Percentiles rank a stretch among this genome's conserved stretches.
phyloP scores from a whole-genome alignment of 2,797 vertebrate genomes.

The Rhabdophis nuchalis region DNA sequence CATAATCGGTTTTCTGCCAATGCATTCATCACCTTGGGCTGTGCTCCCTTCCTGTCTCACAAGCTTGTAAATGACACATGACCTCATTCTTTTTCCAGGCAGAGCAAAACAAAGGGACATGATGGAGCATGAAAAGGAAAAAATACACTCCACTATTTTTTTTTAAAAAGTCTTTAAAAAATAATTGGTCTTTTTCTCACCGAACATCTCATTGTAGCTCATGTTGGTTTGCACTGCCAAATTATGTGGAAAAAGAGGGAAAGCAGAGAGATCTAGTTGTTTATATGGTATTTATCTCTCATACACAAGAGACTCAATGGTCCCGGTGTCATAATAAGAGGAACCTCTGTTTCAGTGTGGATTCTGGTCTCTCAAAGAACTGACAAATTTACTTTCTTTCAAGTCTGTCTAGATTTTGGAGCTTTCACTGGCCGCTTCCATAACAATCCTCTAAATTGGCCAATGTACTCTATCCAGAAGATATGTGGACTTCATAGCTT shows the following conservation, averaged over 20 bases:
- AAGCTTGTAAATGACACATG: background rate
- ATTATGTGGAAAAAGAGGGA: background rate
- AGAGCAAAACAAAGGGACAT: background rate
- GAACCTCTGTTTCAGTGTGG: background rate
- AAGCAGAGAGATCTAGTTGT: background rate
- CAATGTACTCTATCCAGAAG: background rate
- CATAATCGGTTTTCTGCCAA: conserved; percentile 12
- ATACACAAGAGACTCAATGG: background rate
- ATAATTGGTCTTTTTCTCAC: background rate
- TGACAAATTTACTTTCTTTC: background rate
- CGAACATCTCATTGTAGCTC: background rate
- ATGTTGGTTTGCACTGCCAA: background rate
- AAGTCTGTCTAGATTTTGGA: background rate
- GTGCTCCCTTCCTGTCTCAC: conserved; percentile 3
- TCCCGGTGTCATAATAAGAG: background rate
- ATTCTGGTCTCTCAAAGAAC: background rate
- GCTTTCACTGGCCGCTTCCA: background rate
- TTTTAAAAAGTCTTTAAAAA: background rate
- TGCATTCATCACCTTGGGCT: background rate
- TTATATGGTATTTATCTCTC: background rate
- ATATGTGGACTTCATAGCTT: background rate
- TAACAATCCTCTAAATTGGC: background rate
- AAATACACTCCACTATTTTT: background rate
- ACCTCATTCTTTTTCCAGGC: background rate
- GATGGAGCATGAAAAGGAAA: background rate